Conservation (phyloP, 92 coral and sea anemone genomes). For the Pocillopora meandrina region DNA sequence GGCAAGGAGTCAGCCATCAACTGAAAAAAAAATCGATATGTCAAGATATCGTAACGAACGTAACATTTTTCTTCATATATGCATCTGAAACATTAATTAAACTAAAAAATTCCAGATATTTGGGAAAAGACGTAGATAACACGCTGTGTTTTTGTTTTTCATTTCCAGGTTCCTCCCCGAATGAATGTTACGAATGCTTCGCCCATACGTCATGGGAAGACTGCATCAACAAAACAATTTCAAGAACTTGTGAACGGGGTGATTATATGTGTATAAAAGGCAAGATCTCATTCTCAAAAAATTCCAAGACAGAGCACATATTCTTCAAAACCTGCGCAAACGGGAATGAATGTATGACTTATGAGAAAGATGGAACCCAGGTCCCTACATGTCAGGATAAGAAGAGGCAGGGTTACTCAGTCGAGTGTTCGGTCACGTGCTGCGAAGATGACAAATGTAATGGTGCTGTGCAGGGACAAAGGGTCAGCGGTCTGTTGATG, state of each 20-base stretch:
- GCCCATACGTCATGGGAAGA: slow-evolving; percentile 18
- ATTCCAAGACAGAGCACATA: neutral
- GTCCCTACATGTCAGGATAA: slow-evolving; percentile 23
- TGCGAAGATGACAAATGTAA: slow-evolving; percentile 19
- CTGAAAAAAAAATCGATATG: no score
- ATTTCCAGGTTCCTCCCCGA: neutral
- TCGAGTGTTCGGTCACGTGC: slow-evolving; percentile 6
- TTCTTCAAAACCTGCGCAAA: slow-evolving; percentile 13
- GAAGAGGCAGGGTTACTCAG: slow-evolving; percentile 12
- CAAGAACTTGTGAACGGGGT: slow-evolving; percentile 4
- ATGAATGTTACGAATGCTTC: slow-evolving; percentile 19
- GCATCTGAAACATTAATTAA: no score
- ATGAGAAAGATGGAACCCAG: slow-evolving; percentile 12
- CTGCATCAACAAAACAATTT: neutral
- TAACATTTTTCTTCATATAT: no score
- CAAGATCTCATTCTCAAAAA: neutral
- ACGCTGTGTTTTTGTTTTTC: neutral
- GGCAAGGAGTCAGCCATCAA: no score
- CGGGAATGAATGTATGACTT: slow-evolving; percentile 9
- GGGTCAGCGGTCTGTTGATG: slow-evolving; percentile 6
- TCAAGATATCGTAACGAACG: no score
- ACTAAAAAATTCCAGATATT: no score
- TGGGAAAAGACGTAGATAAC: no score
- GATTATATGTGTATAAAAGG: slow-evolving; percentile 27
- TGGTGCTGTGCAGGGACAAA: neutral